Conservation (phyloP, 2,797 vertebrate genomes). For the Bothrops alternatus region DNA sequence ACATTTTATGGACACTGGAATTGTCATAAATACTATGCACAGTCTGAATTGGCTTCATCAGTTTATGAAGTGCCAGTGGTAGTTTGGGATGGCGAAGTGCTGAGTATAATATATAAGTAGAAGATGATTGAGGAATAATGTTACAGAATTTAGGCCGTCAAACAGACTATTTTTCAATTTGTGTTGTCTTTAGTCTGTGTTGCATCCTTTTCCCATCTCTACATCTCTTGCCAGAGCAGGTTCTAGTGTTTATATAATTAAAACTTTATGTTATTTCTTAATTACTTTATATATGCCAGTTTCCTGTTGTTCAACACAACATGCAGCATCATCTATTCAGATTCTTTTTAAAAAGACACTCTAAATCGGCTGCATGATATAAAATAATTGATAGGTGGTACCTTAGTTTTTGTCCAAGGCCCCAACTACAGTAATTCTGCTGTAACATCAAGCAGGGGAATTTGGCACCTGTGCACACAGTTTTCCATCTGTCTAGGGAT, state of each 20-base stretch:
- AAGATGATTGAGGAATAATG: slow-evolving; percentile 42
- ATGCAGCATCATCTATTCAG: neutral
- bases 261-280: slow-evolving; percentile 57
- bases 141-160: slow-evolving; percentile 62
- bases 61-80: slow-evolving; percentile 58
- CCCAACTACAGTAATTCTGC: neutral
- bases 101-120: slow-evolving; percentile 44
- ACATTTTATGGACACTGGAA: slow-evolving; percentile 68
- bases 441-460: neutral
- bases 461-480: neutral
- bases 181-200: slow-evolving; percentile 67
- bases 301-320: neutral
- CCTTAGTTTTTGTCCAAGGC: neutral
- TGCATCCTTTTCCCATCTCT: slow-evolving; percentile 59
- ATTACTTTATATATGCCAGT: slow-evolving; percentile 54
- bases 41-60: slow-evolving; percentile 58
- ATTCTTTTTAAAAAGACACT: neutral
- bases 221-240: slow-evolving; percentile 58
- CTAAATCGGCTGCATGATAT: neutral
- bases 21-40: slow-evolving; percentile 72
- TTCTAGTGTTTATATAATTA: slow-evolving; percentile 54
- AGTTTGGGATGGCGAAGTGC: slow-evolving; percentile 55
- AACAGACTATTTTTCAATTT: slow-evolving; percentile 67
- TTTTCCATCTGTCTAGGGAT: slow-evolving; percentile 2
- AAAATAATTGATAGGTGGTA: neutral